Evolutionary conservation across 1,140 invertebrate species (phyloP), one percentile per base, ranked within the genome.

Genomic region (Lethocerus indicus): DNA sequence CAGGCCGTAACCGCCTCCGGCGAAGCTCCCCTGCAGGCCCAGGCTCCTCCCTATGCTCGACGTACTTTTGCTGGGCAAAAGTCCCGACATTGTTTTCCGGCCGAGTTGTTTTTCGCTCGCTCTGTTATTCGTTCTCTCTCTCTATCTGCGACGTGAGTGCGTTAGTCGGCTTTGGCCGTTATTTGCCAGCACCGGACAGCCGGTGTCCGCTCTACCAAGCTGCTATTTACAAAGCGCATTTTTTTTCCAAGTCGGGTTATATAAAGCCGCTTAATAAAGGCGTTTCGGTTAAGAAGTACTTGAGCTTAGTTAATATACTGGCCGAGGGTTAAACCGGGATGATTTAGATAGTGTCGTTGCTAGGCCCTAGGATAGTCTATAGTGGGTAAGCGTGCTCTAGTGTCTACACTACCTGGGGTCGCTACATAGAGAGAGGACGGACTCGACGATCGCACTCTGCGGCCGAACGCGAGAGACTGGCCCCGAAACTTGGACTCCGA

Each of bases 1-100:
- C 73, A 74, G 59, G 83, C 72, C 59, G 78, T 74, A 42, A 71
- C 79, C 58, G 75, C 50, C 39, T 26, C 28, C 20, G 16, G 37
- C 24, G 6, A 13, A 13, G 14, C 39, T 26, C 2, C 26, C 48
- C 18, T 49, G 27, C 28, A 47, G n/a, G 28, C 37, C 23, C 25
- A 45, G 40, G 14, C 45, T 51, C 21, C 47, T 51, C 5, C 46
- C 27, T 41, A 53, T 53, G 40, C 42, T 54, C 3, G 42, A 45
- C 25, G 47, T 45, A 28, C 52, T 53, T 23, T 48, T 48, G 27
- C 46, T 49, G 24, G 41, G 42, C 26, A 36, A 27, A 9, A 53
- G 24, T 5, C 23, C 24, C 9, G 52, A 44, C 52, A 53, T 53
- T 29, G n/a, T 46, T 39, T 16, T 29, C 20, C 32, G 9, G n/a